Evolutionary conservation across 2,888 invertebrate species (phyloP).

Genomic region (Tetragonula carbonaria): DNA sequence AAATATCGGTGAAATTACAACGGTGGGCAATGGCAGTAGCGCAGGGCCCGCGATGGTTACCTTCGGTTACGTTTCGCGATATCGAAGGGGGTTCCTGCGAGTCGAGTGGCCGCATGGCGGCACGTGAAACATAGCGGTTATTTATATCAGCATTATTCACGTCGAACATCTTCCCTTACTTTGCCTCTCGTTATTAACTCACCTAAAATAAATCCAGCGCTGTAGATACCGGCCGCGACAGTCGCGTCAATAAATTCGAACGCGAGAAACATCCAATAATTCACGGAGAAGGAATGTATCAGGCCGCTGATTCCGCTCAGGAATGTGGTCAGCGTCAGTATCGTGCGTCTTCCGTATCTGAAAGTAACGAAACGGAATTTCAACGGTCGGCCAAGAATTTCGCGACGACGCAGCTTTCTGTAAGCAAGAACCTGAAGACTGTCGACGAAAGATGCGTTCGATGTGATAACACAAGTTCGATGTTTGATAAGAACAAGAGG

Average conservation of each 20-base stretch:
- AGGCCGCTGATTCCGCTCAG: conserved; percentile 88
- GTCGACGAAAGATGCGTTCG: not conserved
- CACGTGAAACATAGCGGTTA: conserved; percentile 42
- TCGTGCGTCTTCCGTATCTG: conserved; percentile 87
- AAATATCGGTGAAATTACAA: conserved; percentile 11
- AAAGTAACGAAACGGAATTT: conserved; percentile 48
- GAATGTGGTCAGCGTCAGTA: conserved; percentile 86
- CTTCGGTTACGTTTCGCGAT: conserved; percentile 24
- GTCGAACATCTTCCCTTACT: conserved; percentile 52
- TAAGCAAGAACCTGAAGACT: not conserved
- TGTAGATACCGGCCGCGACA: conserved; percentile 89
- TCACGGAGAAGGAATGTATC: conserved; percentile 88
- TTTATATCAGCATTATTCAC: conserved; percentile 55
- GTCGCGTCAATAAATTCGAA: conserved; percentile 90
- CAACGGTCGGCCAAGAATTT: not conserved
- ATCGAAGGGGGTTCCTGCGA: conserved; percentile 20
- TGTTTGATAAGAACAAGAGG: not conserved
- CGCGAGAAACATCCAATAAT: conserved; percentile 88
- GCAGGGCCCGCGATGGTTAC: not conserved
- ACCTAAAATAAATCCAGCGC: conserved; percentile 90
- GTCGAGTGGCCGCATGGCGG: not conserved
- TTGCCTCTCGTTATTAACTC: conserved; percentile 74
- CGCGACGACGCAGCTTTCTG: not conserved
- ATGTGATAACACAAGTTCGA: not conserved
- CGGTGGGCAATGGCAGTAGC: not conserved